Evolutionary conservation across 2,113 vertebrate species (phyloP).

Genomic region (Sapayoa aenigma): DNA sequence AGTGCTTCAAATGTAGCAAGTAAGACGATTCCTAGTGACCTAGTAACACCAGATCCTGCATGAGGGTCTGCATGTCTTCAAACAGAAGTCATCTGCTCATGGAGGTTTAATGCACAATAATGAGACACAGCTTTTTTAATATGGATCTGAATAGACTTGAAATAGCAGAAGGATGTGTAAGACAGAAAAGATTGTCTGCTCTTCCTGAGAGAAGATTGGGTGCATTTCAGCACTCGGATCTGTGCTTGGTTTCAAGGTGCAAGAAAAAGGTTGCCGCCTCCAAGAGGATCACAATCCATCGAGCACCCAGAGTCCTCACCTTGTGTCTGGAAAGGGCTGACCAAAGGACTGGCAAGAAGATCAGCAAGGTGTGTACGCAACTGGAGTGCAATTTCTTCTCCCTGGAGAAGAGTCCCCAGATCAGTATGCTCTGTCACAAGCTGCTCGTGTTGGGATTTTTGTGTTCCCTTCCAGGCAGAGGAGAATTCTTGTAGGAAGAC

Average conservation of each 20-base stretch:
- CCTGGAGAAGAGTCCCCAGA: background rate
- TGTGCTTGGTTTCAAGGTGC: background rate
- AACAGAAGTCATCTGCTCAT: background rate
- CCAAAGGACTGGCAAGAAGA: background rate
- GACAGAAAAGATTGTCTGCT: background rate
- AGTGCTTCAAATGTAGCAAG: background rate
- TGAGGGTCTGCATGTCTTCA: background rate
- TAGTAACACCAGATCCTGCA: rapidly evolving
- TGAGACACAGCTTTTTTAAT: background rate
- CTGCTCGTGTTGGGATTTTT: background rate
- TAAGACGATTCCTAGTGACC: background rate
- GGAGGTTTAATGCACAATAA: background rate
- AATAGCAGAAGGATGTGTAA: background rate
- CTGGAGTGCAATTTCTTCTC: background rate
- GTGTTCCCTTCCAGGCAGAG: background rate
- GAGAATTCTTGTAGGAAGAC: background rate
- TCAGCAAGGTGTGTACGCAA: background rate
- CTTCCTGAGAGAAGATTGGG: background rate
- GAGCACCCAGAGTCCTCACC: background rate
- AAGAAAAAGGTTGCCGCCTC: background rate
- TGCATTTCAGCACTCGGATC: background rate
- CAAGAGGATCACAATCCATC: background rate
- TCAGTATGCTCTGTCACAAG: background rate
- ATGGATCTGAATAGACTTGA: background rate
- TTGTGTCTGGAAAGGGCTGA: background rate